A percentile compares a stretch with the other conserved stretches of the same genome.
phyloP scores from a whole-genome alignment of 1,140 invertebrate genomes.

The Musca domestica region DNA sequence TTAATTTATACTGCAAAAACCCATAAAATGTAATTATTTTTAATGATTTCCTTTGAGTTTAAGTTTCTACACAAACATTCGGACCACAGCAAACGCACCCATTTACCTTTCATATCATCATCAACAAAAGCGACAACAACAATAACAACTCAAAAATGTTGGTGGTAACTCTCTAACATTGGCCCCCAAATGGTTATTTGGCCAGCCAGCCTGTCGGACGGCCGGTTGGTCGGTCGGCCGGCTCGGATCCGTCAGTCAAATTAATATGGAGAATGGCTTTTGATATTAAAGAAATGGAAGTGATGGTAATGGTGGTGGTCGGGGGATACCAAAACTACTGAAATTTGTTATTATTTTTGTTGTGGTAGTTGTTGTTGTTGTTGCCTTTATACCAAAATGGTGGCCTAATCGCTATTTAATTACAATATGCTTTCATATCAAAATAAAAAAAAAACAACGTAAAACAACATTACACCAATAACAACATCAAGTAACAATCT shows the following conservation, averaged over 20 bases:
- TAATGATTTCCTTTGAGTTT: constrained; percentile 25
- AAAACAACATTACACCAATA: background rate
- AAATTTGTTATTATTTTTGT: constrained; percentile 8
- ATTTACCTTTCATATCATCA: constrained; percentile 15
- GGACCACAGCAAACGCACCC: constrained; percentile 11
- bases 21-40: constrained; percentile 22
- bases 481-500: background rate
- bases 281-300: constrained; percentile 5
- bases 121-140: constrained; percentile 2
- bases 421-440: constrained; percentile 27
- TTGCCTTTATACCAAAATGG: constrained; percentile 25
- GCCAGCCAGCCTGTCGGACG: too few relatives aligned
- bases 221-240: too few relatives aligned
- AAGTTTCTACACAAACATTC: constrained; percentile 1
- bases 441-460: constrained; percentile 14
- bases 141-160: background rate
- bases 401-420: constrained; percentile 31
- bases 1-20: constrained; percentile 16
- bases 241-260: background rate
- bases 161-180: background rate
- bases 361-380: background rate
- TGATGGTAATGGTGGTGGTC: background rate
- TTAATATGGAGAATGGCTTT: constrained; percentile 12
- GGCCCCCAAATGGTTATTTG: too few relatives aligned
- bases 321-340: background rate